Percentiles rank a stretch among this genome's conserved stretches.
These are phyloP conservation scores for Leistus spinibarbis DNA, from an alignment of 2,888 invertebrate genomes.

Conservation along the genomic window DNA sequence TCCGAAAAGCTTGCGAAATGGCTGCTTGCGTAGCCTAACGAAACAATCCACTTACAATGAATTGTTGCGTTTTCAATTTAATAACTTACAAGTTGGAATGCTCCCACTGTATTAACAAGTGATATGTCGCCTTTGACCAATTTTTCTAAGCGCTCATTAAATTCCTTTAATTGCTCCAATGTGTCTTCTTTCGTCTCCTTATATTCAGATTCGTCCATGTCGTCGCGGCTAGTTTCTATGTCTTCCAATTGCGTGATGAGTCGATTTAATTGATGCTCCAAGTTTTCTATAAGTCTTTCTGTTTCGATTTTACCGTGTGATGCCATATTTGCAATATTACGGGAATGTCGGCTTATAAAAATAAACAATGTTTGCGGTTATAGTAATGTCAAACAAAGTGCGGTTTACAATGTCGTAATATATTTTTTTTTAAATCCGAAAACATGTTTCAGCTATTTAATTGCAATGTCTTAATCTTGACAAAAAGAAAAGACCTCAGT, in stretches of 20 bases:
- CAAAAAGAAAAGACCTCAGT: no score
- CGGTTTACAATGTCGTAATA: no score
- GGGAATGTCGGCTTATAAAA: no score
- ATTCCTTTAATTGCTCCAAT: constrained; percentile 72
- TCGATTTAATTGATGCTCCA: constrained; percentile 71
- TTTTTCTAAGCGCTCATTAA: constrained; percentile 67
- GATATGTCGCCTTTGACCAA: constrained; percentile 72
- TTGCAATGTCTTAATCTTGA: no score
- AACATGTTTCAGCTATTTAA: no score
- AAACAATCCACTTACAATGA: neutral
- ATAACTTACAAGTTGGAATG: constrained; percentile 66
- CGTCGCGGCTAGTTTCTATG: constrained; percentile 67
- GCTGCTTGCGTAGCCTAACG: constrained; percentile 73
- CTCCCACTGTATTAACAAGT: constrained; percentile 67
- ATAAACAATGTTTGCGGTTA: no score
- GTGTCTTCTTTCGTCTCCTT: constrained; percentile 72
- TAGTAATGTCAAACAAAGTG: no score
- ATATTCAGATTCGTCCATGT: constrained; percentile 69
- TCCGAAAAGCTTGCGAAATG: constrained; percentile 74
- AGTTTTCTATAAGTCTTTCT: constrained; percentile 65
- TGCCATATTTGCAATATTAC: constrained; percentile 58
- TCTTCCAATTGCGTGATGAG: constrained; percentile 72
- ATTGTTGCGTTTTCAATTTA: neutral
- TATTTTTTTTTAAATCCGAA: no score
- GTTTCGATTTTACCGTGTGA: constrained; percentile 67